A percentile compares a stretch with the other conserved stretches of the same genome.
phyloP scores from a whole-genome alignment of 2,113 vertebrate species.

The Cynocephalus volans region DNA sequence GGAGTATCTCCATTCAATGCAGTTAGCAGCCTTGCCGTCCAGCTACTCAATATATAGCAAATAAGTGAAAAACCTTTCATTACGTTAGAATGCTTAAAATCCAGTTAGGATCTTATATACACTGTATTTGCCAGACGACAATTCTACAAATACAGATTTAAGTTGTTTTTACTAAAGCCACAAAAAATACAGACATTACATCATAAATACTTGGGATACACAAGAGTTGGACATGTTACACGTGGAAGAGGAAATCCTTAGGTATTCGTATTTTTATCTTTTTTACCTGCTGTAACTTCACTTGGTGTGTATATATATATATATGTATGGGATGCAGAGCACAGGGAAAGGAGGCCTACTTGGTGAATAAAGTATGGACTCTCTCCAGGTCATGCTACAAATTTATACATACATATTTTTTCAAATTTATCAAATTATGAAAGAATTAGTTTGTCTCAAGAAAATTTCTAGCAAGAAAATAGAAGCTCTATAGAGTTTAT shows the following conservation, averaged over 20 bases:
- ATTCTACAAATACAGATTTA: slow-evolving; percentile 37
- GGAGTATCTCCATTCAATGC: background rate
- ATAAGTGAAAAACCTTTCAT: background rate
- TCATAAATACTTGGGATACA: slow-evolving; percentile 9
- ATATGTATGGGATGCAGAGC: background rate
- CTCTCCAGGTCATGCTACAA: background rate
- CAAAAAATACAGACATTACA: background rate
- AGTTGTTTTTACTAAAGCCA: slow-evolving; percentile 53
- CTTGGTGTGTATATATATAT: background rate
- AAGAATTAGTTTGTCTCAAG: slow-evolving; percentile 39
- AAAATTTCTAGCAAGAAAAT: slow-evolving; percentile 33
- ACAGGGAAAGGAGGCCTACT: background rate
- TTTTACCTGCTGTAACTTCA: background rate
- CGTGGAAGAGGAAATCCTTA: slow-evolving; percentile 40
- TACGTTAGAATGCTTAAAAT: slow-evolving; percentile 28
- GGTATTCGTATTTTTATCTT: slow-evolving; percentile 11
- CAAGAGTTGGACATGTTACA: background rate
- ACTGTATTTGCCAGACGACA: slow-evolving; percentile 7
- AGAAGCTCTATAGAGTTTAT: background rate
- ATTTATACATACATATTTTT: background rate
- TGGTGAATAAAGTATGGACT: slow-evolving; percentile 54
- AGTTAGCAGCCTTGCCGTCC: background rate
- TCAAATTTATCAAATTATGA: slow-evolving; percentile 39
- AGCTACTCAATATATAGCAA: background rate
- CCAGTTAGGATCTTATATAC: slow-evolving; percentile 47